Base-by-base conservation (phyloP, 1,140 invertebrate species). In the Drosophila busckii region DNA sequence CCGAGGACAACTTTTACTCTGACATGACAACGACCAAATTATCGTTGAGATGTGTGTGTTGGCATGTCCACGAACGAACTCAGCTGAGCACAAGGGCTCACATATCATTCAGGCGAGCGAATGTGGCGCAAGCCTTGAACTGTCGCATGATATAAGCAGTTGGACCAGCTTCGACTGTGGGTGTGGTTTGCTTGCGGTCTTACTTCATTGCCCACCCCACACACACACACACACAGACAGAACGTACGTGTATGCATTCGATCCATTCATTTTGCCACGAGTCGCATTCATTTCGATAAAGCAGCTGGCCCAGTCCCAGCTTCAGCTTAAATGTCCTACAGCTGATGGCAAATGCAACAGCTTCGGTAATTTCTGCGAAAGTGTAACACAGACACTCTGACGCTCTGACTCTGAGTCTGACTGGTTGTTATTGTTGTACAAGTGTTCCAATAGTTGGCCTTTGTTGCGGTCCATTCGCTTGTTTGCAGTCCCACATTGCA, bases 381-480 rank as follows among this genome's bases (percentile, higher is more conserved):
- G 6, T 19, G 31, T 10, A 26, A 35, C 15, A 1, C 23, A 20
- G 34, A 12, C 7, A 4, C 31, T n/a, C 19, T 5, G 25, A n/a
- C 13, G 6, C 5, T 1, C 10, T 15, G 4, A 17, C 19, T 13
- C 31, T n/a, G 34, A 44, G 45, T 34, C 26, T 2, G 28, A 10
- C 40, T 41, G 17, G 35, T 61, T 50, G 45, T 45, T 40, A 58
- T 40, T 25, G 58, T 19, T 25, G 45, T 38, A 16, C 52, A 13
- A 48, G 32, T 53, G 67, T 50, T 54, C 32, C 38, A 62, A 53
- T 54, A 69, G 45, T 49, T 60, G 35, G 68, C 63, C 53, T 71
- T 78, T 78, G 63, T 80, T 78, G 73, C 48, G 63, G 67, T 64
- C 73, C 58, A 71, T 68, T 80, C 67, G 59, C 58, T 80, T 60